phyloP scores from a whole-genome alignment of 2,797 vertebrate species.

The Lithobates sylvaticus region DNA sequence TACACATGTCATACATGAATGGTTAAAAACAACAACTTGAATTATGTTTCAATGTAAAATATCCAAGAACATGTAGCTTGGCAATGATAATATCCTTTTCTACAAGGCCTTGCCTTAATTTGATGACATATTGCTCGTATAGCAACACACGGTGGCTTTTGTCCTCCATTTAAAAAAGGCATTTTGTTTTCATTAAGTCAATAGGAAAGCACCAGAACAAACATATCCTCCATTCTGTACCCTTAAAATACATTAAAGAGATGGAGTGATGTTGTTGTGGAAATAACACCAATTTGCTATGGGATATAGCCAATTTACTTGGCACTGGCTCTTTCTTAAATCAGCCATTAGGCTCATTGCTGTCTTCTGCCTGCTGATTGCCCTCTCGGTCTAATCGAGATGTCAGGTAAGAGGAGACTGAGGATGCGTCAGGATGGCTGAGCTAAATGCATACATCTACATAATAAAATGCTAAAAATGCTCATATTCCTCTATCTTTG shows the following conservation, averaged over 20 bases:
- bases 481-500: not conserved
- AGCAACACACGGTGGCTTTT: conserved; percentile 45
- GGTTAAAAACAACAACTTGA: not conserved
- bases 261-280: conserved; percentile 49
- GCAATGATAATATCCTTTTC: conserved; percentile 64
- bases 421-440: not conserved
- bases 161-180: conserved; percentile 28
- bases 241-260: conserved; percentile 62
- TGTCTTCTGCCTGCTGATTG: conserved; percentile 16
- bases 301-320: conserved; percentile 60
- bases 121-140: conserved; percentile 55
- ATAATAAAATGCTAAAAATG: conserved; percentile 29
- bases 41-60: conserved; percentile 51
- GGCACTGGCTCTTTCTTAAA: conserved; percentile 42
- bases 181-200: conserved; percentile 66
- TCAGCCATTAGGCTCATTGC: conserved; percentile 57
- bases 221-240: conserved; percentile 60
- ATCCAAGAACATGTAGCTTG: conserved; percentile 53
- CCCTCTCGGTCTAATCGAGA: conserved; percentile 33
- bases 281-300: conserved; percentile 64
- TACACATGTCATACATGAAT: not conserved
- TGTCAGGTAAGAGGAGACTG: conserved; percentile 49
- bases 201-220: conserved; percentile 59
- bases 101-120: conserved; percentile 53
- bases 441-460: conserved; percentile 5